Conservation (phyloP, 2,797 vertebrate genomes). For the Novumbra hubbsi region DNA sequence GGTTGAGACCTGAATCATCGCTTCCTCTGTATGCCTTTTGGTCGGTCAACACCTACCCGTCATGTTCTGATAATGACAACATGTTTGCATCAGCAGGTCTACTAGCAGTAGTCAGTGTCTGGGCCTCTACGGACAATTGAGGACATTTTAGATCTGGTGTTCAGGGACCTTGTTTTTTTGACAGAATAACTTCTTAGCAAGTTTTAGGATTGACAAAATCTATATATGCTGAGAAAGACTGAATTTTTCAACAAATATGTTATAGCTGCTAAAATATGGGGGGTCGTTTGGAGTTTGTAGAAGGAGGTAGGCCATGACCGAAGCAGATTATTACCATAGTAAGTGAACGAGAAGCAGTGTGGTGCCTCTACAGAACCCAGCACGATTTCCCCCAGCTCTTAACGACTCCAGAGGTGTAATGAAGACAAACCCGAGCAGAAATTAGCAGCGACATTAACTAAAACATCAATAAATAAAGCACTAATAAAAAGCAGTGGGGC, state of each 20-base stretch:
- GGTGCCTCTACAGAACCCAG: conserved; percentile 2
- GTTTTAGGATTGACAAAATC: neutral
- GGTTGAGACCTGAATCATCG: neutral
- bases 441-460: conserved; percentile 37
- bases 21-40: neutral
- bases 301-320: neutral
- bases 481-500: conserved; percentile 33
- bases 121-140: neutral
- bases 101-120: neutral
- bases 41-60: neutral
- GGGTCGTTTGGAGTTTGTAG: neutral
- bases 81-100: neutral
- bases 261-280: neutral
- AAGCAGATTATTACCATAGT: neutral
- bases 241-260: neutral
- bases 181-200: neutral
- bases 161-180: neutral
- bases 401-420: conserved; percentile 27
- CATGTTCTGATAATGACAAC: neutral
- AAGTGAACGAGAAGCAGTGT: neutral
- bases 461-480: conserved; percentile 44
- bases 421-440: conserved; percentile 28
- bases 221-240: neutral
- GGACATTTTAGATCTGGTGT: neutral
- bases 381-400: conserved; percentile 6